Conservation (phyloP, 2,113 vertebrate genomes). For the Variabilichromis moorii region DNA sequence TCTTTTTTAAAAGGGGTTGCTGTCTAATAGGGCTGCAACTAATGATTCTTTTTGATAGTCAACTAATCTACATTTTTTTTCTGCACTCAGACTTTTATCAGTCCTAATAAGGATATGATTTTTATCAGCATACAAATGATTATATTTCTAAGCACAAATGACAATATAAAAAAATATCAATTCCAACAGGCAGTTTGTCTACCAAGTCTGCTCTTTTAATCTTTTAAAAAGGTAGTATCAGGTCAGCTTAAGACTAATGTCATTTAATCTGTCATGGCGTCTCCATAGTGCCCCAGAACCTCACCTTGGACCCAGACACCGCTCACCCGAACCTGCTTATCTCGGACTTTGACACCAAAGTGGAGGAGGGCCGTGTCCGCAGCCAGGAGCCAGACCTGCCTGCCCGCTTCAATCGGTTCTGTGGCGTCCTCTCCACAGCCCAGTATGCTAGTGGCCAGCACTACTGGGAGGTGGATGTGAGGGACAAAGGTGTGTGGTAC, state of each 20-base stretch:
- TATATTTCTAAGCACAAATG: background rate
- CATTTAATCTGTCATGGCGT: background rate
- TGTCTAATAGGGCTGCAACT: background rate
- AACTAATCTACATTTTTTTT: background rate
- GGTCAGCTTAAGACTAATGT: background rate
- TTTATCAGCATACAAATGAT: background rate
- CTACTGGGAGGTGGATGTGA: conserved; percentile 78
- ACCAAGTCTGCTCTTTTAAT: background rate
- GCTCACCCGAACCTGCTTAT: conserved; percentile 68
- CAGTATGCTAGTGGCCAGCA: conserved; percentile 71
- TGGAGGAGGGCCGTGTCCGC: conserved; percentile 66
- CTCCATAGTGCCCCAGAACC: conserved; percentile 72
- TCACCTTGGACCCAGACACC: conserved; percentile 71
- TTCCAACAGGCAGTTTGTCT: background rate
- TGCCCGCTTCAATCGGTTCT: conserved; percentile 70
- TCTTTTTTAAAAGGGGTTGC: background rate
- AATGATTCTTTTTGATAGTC: background rate
- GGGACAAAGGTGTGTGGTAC: conserved; percentile 77
- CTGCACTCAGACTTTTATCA: background rate
- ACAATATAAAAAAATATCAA: background rate
- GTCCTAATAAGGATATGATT: background rate
- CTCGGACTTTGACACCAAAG: conserved; percentile 71
- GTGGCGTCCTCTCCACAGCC: conserved; percentile 67
- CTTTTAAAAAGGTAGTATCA: background rate
- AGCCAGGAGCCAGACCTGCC: conserved; percentile 68